Conservation (phyloP, 2,888 invertebrate genomes). For the Aplocera efformata region DNA sequence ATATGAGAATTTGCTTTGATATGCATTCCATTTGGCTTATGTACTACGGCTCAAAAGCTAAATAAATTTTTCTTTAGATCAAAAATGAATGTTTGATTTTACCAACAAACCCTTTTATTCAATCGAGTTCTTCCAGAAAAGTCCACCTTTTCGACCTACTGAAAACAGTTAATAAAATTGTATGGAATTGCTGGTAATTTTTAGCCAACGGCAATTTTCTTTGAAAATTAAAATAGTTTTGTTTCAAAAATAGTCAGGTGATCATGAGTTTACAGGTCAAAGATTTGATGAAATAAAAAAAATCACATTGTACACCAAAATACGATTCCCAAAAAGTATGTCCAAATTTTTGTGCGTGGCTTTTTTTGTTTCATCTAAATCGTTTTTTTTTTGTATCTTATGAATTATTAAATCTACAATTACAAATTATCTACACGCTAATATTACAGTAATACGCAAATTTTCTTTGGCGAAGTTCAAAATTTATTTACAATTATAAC, state of each 20-base stretch:
- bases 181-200: too few species aligned
- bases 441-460: constrained; percentile 54
- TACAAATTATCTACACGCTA: constrained; percentile 33
- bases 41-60: neutral
- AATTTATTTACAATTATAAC: constrained; percentile 57
- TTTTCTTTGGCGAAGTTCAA: constrained; percentile 62
- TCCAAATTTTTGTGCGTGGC: constrained; percentile 55
- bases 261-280: too few species aligned
- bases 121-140: too few species aligned
- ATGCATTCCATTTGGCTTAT: constrained; percentile 37
- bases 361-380: constrained; percentile 33
- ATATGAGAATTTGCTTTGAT: constrained; percentile 46
- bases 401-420: constrained; percentile 26
- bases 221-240: too few species aligned
- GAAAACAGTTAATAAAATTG: too few species aligned
- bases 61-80: too few species aligned
- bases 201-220: too few species aligned
- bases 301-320: constrained; percentile 5
- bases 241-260: too few species aligned
- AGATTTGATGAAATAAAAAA: too few species aligned
- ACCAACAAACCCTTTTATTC: too few species aligned
- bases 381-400: constrained; percentile 21
- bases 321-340: constrained; percentile 23
- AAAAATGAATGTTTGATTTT: too few species aligned
- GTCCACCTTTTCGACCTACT: too few species aligned